Base-by-base conservation (phyloP, 1,140 invertebrate genomes). In the Brachionus asplanchnoidis region DNA sequence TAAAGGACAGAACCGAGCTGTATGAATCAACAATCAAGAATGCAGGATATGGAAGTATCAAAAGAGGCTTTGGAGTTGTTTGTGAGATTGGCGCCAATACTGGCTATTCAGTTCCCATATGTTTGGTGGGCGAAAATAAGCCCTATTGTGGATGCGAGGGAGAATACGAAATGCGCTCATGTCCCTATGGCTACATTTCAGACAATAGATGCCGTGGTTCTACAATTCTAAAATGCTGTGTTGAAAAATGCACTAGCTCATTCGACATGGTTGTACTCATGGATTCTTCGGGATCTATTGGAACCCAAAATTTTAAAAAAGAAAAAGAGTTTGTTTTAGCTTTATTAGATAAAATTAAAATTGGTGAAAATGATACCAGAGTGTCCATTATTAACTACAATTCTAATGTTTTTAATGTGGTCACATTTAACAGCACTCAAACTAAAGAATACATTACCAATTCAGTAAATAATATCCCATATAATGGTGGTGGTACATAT, bases 131-230 rank as follows among this genome's bases (percentile, higher is more conserved):
- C 12, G 40, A 50, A 26, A 77, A 77, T n/a, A 77, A 77, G 17
- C 40, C 73, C 14, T 77, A 77, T 50, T 77, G 73, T 77, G 73
- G 73, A 32, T 77, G 73, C 14, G 73, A 77, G 53, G 73, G 73
- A 50, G 11, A 46, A 14, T 77, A 26, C 50, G 40, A 50, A 50
- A 77, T 26, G 12, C 20, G 73, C 20, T 12, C 20, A 0, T 77
- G 73, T 26, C 73, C 73, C 23, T 77, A 77, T 26, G 73, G 73
- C 14, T 77, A 28, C 32, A 26, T 23, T 5, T 77, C 73, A 32
- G 28, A 77, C 12, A 50, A 50, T 26, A 77, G 42, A 20, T 77
- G 73, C 11, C 73, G 73, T 50, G 44, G 44, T n/a, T 77, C 73
- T 12, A 32, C 73, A 11, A 23, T 77, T 36, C 40, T 77, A 14